phyloP scores from a whole-genome alignment of 2,113 vertebrate species.

The Hirundichthys speculiger region DNA sequence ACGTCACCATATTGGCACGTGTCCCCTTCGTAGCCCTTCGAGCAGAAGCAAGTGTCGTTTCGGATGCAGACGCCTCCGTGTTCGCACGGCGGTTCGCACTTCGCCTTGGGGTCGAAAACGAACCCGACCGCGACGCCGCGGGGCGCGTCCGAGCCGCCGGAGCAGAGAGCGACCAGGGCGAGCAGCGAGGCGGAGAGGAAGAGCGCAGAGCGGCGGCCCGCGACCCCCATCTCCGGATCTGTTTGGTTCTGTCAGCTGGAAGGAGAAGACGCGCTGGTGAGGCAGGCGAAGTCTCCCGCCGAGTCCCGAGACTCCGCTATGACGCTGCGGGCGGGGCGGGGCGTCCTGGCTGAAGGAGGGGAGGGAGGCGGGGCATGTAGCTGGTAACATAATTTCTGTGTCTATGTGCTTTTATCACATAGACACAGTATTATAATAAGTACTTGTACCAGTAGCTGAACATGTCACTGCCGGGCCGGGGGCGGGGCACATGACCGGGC shows the following conservation, averaged over 20 bases:
- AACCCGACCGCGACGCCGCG: slow-evolving; percentile 79
- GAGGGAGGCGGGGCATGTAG: too few species aligned
- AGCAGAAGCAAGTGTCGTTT: slow-evolving; percentile 86
- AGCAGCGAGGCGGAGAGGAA: slow-evolving; percentile 19
- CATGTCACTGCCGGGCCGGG: too few species aligned
- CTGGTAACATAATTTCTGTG: too few species aligned
- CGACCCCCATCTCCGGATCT: neutral
- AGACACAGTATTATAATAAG: too few species aligned
- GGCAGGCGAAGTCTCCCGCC: neutral
- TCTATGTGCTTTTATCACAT: too few species aligned
- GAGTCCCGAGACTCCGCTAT: neutral
- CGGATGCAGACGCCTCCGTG: slow-evolving; percentile 85
- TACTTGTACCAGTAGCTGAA: too few species aligned
- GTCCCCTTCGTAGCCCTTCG: slow-evolving; percentile 85
- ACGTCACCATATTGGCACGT: slow-evolving; percentile 86
- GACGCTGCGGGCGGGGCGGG: too few species aligned
- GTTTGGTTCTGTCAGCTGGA: neutral
- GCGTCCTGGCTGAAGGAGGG: too few species aligned
- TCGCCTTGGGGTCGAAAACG: slow-evolving; percentile 77
- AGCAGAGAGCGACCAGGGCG: slow-evolving; percentile 39
- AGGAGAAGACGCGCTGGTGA: neutral
- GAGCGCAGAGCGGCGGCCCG: neutral
- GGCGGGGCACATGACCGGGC: too few species aligned
- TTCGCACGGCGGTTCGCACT: slow-evolving; percentile 82
- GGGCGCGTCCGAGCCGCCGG: slow-evolving; percentile 71